Evolutionary conservation across 2,797 vertebrate species (phyloP).

Genomic region (Vespertilio murinus): DNA sequence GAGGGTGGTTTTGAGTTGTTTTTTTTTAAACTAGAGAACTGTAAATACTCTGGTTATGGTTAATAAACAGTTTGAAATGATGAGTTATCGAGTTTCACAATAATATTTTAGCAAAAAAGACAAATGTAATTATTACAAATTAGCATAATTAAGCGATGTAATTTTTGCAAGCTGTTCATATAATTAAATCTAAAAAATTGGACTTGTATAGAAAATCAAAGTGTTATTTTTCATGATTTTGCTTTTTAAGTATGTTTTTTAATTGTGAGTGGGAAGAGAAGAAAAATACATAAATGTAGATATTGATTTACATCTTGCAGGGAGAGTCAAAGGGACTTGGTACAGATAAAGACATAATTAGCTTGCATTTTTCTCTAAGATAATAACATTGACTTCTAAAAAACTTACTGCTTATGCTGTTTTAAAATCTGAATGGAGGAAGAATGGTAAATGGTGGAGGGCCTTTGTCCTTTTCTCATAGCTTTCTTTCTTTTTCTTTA

Average conservation of each 20-base stretch:
- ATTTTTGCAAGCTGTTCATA: slow-evolving; percentile 51
- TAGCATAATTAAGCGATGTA: slow-evolving; percentile 63
- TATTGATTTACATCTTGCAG: slow-evolving; percentile 68
- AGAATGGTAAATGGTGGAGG: slow-evolving; percentile 31
- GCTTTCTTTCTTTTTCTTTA: not conserved
- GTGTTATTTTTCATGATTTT: slow-evolving; percentile 55
- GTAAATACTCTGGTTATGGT: slow-evolving; percentile 39
- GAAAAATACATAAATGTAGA: slow-evolving; percentile 60
- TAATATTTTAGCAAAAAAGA: slow-evolving; percentile 48
- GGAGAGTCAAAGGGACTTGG: slow-evolving; percentile 62
- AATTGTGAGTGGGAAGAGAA: slow-evolving; percentile 35
- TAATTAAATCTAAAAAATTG: slow-evolving; percentile 63
- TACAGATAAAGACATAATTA: slow-evolving; percentile 76
- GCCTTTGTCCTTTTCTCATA: not conserved
- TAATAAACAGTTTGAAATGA: slow-evolving; percentile 53
- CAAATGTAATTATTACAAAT: slow-evolving; percentile 67
- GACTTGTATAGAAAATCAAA: slow-evolving; percentile 60
- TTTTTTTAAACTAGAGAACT: slow-evolving; percentile 51
- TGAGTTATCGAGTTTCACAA: slow-evolving; percentile 47
- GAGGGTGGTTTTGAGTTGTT: slow-evolving; percentile 48
- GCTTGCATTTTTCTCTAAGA: slow-evolving; percentile 60
- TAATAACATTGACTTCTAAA: slow-evolving; percentile 47
- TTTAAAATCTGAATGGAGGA: slow-evolving; percentile 40
- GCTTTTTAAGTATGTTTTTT: slow-evolving; percentile 39
- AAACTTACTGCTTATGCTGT: slow-evolving; percentile 4